Percentiles rank a stretch among this genome's conserved stretches.
Conservation (phyloP, 2,113 vertebrate species). For the Rissa tridactyla region DNA sequence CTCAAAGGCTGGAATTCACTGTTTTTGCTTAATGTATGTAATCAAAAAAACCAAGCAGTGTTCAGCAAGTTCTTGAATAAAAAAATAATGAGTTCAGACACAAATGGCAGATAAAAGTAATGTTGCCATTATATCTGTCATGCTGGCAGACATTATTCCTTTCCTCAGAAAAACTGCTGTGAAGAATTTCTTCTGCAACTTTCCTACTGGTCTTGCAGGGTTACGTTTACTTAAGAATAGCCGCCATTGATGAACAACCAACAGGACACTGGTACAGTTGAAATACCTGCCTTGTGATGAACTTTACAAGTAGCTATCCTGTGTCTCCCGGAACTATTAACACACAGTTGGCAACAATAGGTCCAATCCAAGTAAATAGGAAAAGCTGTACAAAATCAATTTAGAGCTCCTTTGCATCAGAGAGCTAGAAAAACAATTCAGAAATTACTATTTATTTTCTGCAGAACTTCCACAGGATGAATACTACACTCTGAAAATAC, state of each 20-base stretch:
- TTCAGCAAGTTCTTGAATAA: not conserved
- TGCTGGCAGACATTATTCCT: not conserved
- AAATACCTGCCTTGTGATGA: not conserved
- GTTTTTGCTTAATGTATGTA: not conserved
- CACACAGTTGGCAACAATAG: not conserved
- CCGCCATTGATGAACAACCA: not conserved
- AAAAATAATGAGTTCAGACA: not conserved
- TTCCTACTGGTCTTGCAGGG: not conserved
- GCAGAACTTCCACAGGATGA: not conserved
- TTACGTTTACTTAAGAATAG: not conserved
- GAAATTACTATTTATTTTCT: conserved; percentile 26
- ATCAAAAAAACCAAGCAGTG: not conserved
- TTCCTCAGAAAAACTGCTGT: not conserved
- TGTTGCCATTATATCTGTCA: not conserved
- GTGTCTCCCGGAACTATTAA: not conserved
- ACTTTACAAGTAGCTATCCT: not conserved
- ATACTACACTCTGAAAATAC: not conserved
- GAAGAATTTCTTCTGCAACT: not conserved
- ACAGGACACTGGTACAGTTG: rapidly evolving
- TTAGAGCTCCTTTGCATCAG: not conserved
- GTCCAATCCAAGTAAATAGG: not conserved
- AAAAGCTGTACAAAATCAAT: not conserved
- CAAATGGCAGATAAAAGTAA: not conserved
- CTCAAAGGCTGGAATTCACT: not conserved
- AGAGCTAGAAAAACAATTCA: conserved; percentile 13